A percentile compares a stretch with the other conserved stretches of the same genome.
Evolutionary conservation across 30 jellyfish, hydroid and myxozoan species (phyloP).

Genomic region (Pelagia noctiluca): DNA sequence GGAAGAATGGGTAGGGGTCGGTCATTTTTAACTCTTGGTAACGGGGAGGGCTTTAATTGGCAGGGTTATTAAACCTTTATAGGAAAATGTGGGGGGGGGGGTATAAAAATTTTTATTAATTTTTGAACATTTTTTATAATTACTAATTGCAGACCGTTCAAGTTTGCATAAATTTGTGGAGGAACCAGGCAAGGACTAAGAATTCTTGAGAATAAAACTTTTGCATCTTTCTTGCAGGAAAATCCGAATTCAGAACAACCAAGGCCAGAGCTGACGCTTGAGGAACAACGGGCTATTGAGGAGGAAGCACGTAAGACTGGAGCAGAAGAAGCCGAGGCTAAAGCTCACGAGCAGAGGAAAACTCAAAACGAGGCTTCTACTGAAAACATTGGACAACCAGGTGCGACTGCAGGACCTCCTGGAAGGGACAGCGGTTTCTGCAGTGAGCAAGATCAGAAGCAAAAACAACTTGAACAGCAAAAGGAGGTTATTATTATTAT

Average conservation of each 20-base stretch:
- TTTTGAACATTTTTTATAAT: no score
- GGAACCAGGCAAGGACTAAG: no score
- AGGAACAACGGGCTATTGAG: conserved; percentile 79
- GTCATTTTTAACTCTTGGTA: no score
- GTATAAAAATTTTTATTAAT: no score
- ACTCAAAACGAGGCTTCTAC: conserved; percentile 31
- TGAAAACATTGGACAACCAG: conserved; percentile 31
- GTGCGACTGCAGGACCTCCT: conserved; percentile 62
- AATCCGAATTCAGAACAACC: conserved; percentile 28
- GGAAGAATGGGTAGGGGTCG: no score
- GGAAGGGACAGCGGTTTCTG: conserved; percentile 90
- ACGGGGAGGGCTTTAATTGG: no score
- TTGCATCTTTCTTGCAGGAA: conserved; percentile 35
- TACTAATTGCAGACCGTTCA: no score
- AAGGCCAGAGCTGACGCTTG: conserved; percentile 74
- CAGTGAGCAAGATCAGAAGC: conserved; percentile 82
- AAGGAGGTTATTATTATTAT: no score
- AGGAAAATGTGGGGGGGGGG: no score
- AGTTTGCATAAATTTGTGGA: no score
- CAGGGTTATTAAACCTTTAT: no score
- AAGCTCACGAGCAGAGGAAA: conserved; percentile 62
- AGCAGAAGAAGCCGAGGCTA: conserved; percentile 67
- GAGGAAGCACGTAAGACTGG: conserved; percentile 79
- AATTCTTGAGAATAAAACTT: no score
- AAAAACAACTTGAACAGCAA: conserved; percentile 71